Conservation (phyloP, 2,113 vertebrate genomes). For the Hemibagrus wyckioides region DNA sequence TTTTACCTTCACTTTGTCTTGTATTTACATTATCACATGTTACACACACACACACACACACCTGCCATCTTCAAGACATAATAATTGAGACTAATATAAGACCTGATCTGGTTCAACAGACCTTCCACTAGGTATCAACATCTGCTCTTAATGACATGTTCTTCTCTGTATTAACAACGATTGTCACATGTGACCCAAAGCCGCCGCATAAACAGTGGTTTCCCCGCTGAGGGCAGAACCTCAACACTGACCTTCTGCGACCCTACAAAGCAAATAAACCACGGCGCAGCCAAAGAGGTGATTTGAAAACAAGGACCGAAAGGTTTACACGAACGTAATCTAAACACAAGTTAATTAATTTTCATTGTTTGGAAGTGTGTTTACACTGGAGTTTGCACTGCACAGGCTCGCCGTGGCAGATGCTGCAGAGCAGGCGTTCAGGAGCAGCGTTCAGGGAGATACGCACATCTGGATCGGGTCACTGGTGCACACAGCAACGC, state of each 20-base stretch:
- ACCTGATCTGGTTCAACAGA: background rate
- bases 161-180: background rate
- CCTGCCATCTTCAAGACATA: too few relatives aligned
- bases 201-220: conserved; percentile 23
- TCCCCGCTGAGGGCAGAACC: background rate
- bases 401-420: conserved; percentile 37
- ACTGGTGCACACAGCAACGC: conserved; percentile 63
- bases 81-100: background rate
- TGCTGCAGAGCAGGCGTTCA: conserved; percentile 40
- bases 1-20: background rate
- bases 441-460: conserved; percentile 37
- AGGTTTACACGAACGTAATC: conserved; percentile 55
- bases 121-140: conserved; percentile 16
- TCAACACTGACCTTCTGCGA: conserved; percentile 37
- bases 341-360: conserved; percentile 56
- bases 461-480: conserved; percentile 55
- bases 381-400: conserved; percentile 41
- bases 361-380: conserved; percentile 60
- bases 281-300: conserved; percentile 32
- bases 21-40: background rate
- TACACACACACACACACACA: background rate
- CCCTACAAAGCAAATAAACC: conserved; percentile 54
- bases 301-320: conserved; percentile 41
- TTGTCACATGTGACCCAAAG: conserved; percentile 18
- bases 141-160: background rate